Percentiles rank a stretch among this genome's conserved stretches.
These are phyloP conservation scores for Rambutsinella grinnellia DNA, from an alignment of 2,888 invertebrate species.

Conservation along the genomic window DNA sequence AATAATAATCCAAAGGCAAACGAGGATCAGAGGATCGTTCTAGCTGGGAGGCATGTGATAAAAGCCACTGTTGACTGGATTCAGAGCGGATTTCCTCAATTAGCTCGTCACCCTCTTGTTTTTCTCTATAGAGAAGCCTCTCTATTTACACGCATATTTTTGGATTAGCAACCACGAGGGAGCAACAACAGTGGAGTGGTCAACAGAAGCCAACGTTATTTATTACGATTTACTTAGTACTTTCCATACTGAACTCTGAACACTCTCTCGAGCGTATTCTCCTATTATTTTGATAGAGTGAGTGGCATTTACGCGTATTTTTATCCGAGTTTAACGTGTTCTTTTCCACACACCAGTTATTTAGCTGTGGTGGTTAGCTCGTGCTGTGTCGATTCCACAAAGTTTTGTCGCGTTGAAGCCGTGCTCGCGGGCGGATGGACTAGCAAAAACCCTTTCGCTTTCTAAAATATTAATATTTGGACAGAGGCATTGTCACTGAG, in stretches of 20 bases:
- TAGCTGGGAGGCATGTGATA: neutral
- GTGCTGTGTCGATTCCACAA: slow-evolving; percentile 31
- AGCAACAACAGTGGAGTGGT: neutral
- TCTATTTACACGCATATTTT: slow-evolving; percentile 23
- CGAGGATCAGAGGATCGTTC: neutral
- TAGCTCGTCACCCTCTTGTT: slow-evolving; percentile 51
- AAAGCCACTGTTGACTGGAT: slow-evolving; percentile 21
- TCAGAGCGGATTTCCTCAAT: slow-evolving; percentile 66
- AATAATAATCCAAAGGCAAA: neutral
- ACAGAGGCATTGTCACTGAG: neutral
- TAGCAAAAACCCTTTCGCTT: neutral
- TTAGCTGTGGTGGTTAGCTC: slow-evolving; percentile 23
- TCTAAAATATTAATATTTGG: neutral
- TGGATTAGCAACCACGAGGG: slow-evolving; percentile 42
- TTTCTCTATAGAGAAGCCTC: neutral
- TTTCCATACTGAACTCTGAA: neutral
- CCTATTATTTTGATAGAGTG: too few relatives aligned
- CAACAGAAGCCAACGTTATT: too few relatives aligned
- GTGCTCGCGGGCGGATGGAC: neutral
- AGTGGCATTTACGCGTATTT: too few relatives aligned
- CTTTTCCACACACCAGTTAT: neutral
- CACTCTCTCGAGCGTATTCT: neutral
- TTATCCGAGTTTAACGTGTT: neutral
- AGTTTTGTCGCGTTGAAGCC: neutral
- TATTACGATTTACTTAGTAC: neutral